Evolutionary conservation across 2,113 vertebrate genomes (phyloP), one percentile per base, ranked within the genome.

Genomic region (Gobius niger): DNA sequence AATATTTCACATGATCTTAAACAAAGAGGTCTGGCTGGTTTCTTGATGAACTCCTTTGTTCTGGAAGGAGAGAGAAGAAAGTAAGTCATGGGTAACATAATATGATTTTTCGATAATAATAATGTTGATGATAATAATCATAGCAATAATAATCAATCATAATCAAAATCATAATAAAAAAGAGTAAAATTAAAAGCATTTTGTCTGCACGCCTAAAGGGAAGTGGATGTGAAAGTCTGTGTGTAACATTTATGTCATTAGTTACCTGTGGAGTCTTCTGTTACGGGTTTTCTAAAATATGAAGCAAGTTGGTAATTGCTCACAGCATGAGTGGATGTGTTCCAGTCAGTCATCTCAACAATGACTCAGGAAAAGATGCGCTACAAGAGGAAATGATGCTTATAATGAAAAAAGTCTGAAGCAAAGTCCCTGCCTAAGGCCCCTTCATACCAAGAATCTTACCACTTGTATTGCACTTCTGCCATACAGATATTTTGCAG

Each of bases 51-150:
- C 7, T 63, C 47, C 9, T 47, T 34, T 40, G 19, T 63, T 63
- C 15, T n/a, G 41, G 18, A 15, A 62, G 15, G 51, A 13, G 11
- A 47, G 61, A 5, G 53, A 57, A 42, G 70, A 54, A 47, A 16
- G 49, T 72, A 59, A 44, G 19, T 78, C 42, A 73, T 11, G 9
- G n/a, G 50, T 61, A 76, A 44, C 44, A 51, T 59, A 50, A 44
- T 9, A 12, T 15, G 24, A 7, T 34, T 34, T 34, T 34, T 34
- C 5, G 24, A 34, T 34, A 34, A 34, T 34, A 34, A 34, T 34
- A 34, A 34, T 2, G 2, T 4, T 2, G 5, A 34, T 34, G 5
- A 3, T 34, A 34, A 34, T 24, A 24, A 24, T 24, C 1, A 24
- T 24, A 24, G 3, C 3, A 24, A 24, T 24, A 34, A 34, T 34